These are phyloP conservation scores for Pterobdella sp. DNA, from an alignment of 2,888 invertebrate genomes.

Conservation along the genomic window DNA sequence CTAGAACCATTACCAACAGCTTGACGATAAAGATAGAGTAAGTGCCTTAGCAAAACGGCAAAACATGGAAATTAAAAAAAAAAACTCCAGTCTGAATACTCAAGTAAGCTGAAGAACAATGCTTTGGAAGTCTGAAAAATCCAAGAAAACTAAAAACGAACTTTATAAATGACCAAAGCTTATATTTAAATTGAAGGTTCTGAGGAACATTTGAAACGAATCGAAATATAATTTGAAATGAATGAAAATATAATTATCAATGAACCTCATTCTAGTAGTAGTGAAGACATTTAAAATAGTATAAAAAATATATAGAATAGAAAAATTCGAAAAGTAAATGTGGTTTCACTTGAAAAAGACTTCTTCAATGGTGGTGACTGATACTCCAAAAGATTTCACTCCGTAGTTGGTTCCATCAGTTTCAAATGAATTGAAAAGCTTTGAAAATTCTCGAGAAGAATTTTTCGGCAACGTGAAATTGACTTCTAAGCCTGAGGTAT, in stretches of 20 bases:
- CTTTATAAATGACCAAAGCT: too few species aligned
- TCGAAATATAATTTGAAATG: too few species aligned
- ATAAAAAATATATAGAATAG: neutral
- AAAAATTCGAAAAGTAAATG: conserved; percentile 1
- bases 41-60: too few species aligned
- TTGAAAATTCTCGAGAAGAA: neutral
- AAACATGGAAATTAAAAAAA: too few species aligned
- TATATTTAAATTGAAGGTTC: too few species aligned
- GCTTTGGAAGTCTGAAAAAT: too few species aligned
- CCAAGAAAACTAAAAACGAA: too few species aligned
- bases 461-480: neutral
- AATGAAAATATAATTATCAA: conserved; percentile 1
- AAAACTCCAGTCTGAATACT: too few species aligned
- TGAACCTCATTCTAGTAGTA: neutral
- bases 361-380: conserved; percentile 79
- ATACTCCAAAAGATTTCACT: conserved; percentile 71
- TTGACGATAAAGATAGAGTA: too few species aligned
- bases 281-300: neutral
- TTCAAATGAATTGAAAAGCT: neutral
- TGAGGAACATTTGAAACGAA: too few species aligned
- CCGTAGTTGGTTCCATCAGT: conserved; percentile 54
- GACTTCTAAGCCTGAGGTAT: neutral
- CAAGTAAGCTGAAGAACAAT: too few species aligned
- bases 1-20: too few species aligned
- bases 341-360: conserved; percentile 57